Conservation (phyloP, 2,113 vertebrate species). For the Ceyx melanurus region DNA sequence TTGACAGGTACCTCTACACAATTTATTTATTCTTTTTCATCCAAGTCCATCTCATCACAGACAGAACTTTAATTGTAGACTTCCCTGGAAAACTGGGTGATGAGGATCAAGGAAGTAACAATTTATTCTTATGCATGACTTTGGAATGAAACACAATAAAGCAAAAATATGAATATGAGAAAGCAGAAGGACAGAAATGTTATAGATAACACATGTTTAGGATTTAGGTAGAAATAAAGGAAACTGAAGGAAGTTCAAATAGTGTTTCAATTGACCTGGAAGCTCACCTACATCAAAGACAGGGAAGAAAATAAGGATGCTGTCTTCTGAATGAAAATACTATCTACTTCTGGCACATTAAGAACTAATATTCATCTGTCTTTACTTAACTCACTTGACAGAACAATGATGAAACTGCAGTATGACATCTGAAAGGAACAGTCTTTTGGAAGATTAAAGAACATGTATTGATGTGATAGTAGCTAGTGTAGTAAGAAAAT, state of each 20-base stretch:
- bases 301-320: background rate
- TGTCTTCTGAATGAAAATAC: background rate
- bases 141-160: background rate
- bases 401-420: background rate
- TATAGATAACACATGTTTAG: background rate
- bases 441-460: background rate
- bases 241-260: background rate
- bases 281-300: background rate
- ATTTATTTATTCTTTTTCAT: background rate
- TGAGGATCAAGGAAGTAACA: background rate
- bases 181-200: background rate
- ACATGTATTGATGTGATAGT: background rate
- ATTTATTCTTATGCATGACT: background rate
- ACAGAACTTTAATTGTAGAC: background rate
- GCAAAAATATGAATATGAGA: background rate
- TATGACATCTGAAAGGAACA: background rate
- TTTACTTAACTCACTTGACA: background rate
- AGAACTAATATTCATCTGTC: background rate
- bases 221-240: background rate
- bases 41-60: background rate
- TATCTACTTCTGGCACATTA: background rate
- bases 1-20: background rate
- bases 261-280: background rate
- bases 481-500: background rate
- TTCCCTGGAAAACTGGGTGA: background rate